Evolutionary conservation across 1,140 invertebrate species (phyloP).

Genomic region (Penaeus indicus): DNA sequence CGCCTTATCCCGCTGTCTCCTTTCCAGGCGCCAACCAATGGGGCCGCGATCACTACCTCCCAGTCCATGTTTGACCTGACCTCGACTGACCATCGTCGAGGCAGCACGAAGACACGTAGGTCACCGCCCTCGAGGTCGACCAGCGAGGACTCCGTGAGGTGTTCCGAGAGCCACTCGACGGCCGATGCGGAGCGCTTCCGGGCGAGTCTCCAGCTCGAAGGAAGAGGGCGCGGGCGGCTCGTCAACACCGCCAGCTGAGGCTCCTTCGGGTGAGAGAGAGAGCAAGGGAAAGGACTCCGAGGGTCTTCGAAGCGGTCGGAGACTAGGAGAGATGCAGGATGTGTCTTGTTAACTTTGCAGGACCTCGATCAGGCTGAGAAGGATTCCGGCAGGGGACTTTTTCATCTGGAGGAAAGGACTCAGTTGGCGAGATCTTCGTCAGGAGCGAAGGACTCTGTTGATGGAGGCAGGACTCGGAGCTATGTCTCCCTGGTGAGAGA

Average conservation of each 20-base stretch:
- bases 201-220: constrained; percentile 22
- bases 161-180: constrained; percentile 18
- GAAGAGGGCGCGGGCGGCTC: neutral
- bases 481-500: no score
- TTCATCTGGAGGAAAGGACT: no score
- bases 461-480: no score
- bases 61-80: constrained; percentile 63
- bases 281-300: neutral
- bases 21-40: constrained; percentile 50
- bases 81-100: constrained; percentile 42
- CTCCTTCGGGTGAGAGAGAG: neutral
- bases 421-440: no score
- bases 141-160: constrained; percentile 51
- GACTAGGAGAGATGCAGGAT: neutral
- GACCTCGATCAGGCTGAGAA: no score
- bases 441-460: no score
- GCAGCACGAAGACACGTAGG: neutral
- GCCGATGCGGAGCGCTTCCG: constrained; percentile 32
- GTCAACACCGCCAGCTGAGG: constrained; percentile 49
- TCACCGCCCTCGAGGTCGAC: constrained; percentile 52
- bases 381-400: no score
- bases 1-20: neutral
- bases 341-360: neutral
- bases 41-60: constrained; percentile 60
- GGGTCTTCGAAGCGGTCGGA: neutral